These are phyloP conservation scores for Crematogaster levior DNA, from an alignment of 2,888 invertebrate genomes.

Conservation along the genomic window DNA sequence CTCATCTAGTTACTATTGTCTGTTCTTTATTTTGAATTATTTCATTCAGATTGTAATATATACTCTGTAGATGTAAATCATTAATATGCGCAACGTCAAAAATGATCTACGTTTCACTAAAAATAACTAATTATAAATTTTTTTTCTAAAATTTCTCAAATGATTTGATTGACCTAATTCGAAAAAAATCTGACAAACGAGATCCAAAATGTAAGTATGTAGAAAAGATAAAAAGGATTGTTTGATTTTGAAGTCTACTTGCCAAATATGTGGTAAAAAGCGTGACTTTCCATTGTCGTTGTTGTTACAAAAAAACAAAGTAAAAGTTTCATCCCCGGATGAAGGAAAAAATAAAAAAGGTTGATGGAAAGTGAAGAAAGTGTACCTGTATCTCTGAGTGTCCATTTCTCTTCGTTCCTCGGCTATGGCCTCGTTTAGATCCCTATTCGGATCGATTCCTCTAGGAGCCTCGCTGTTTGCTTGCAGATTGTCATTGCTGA, in stretches of 20 bases:
- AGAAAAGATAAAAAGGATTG: neutral
- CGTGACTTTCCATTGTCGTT: neutral
- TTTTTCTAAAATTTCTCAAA: neutral
- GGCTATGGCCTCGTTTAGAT: conserved; percentile 92
- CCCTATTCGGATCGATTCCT: conserved; percentile 90
- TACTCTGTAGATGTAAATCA: neutral
- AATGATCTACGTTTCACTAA: neutral
- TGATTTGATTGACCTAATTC: neutral
- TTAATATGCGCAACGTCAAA: neutral
- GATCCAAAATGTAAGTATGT: neutral
- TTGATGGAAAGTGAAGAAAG: neutral
- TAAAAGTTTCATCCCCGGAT: neutral
- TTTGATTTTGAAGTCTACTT: conserved; percentile 4
- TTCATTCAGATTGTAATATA: neutral
- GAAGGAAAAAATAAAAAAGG: conserved; percentile 17
- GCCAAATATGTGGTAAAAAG: conserved; percentile 2
- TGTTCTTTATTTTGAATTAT: neutral
- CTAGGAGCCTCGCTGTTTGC: conserved; percentile 84
- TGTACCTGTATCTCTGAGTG: conserved; percentile 84
- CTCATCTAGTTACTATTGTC: neutral
- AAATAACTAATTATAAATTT: neutral
- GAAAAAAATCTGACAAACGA: neutral
- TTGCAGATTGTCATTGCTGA: conserved; percentile 82
- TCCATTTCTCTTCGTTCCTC: conserved; percentile 91
- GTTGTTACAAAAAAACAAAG: conserved; percentile 5